phyloP scores from a whole-genome alignment of 2,797 vertebrate genomes.

The Micropoecilia bifurca region DNA sequence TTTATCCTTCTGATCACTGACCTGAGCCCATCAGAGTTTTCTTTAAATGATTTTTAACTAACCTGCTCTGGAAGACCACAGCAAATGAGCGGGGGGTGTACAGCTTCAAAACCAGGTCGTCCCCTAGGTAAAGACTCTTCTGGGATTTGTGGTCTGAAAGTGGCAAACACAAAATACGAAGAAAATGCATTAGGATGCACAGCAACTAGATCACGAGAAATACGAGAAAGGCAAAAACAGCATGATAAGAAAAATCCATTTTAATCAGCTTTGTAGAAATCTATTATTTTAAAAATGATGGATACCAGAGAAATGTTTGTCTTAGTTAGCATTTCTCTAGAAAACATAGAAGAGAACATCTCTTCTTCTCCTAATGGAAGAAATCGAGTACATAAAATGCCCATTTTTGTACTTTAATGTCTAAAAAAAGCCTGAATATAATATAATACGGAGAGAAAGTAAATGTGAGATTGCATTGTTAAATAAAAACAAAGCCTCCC shows the following conservation, averaged over 20 bases:
- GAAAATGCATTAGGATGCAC: background rate
- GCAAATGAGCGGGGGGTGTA: conserved; percentile 50
- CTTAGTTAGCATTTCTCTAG: too few species aligned
- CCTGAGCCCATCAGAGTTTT: background rate
- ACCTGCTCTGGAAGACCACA: conserved; percentile 71
- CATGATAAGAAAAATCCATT: background rate
- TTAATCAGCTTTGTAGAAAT: background rate
- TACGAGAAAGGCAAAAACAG: background rate
- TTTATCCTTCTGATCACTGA: background rate
- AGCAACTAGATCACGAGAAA: background rate
- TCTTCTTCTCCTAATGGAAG: background rate
- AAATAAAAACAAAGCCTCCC: background rate
- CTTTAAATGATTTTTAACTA: background rate
- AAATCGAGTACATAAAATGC: background rate
- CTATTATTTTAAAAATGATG: background rate
- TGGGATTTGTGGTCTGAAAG: conserved; percentile 60
- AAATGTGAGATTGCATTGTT: background rate
- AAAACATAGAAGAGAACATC: too few species aligned
- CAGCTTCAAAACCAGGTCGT: conserved; percentile 65
- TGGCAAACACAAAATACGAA: background rate
- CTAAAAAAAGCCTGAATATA: background rate
- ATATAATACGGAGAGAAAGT: background rate
- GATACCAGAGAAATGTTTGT: background rate
- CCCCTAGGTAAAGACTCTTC: conserved; percentile 22
- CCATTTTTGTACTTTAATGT: background rate